Conservation (phyloP, 2,888 invertebrate species). For the Platycnemis pennipes region DNA sequence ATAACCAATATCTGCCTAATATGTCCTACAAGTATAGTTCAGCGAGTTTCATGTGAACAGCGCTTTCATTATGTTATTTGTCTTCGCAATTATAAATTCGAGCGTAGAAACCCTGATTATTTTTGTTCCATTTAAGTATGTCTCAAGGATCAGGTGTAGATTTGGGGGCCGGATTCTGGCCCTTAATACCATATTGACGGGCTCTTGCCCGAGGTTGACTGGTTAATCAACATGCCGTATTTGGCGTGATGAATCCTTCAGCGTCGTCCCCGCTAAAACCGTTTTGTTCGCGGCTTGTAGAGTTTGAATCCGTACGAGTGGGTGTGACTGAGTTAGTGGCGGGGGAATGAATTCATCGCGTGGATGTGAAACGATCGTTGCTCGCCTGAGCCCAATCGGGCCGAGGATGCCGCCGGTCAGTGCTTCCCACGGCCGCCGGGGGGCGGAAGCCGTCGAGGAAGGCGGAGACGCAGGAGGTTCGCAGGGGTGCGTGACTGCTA, state of each 20-base stretch:
- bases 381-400: not conserved
- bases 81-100: too few relatives aligned
- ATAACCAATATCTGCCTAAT: too few relatives aligned
- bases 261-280: not conserved
- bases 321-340: not conserved
- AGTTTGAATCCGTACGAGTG: not conserved
- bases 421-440: not conserved
- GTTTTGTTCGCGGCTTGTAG: not conserved
- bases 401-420: not conserved
- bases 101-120: too few relatives aligned
- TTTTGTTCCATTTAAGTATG: too few relatives aligned
- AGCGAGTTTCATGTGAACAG: too few relatives aligned
- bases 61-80: too few relatives aligned
- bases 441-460: not conserved
- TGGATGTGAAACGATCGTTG: not conserved
- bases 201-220: too few relatives aligned
- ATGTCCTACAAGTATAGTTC: too few relatives aligned
- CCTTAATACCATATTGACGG: too few relatives aligned
- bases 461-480: not conserved
- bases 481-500: conserved; percentile 47
- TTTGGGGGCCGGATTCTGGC: too few relatives aligned
- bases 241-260: not conserved
- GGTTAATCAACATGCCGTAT: too few relatives aligned
- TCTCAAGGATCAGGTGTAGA: too few relatives aligned
- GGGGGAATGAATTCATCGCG: not conserved